Conservation (phyloP, 2,797 vertebrate genomes). For the Emydoidea blandingii region DNA sequence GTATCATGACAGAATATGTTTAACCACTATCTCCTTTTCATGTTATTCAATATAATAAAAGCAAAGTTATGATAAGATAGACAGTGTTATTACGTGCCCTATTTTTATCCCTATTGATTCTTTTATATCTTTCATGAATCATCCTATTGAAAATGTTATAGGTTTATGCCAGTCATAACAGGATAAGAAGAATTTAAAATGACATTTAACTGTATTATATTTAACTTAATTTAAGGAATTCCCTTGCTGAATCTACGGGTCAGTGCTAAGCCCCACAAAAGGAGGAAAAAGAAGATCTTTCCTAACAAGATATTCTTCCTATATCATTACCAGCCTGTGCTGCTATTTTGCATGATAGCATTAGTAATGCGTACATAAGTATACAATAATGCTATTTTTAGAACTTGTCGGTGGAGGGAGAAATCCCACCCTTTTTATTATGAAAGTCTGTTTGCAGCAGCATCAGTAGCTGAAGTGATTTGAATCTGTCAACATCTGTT, state of each 20-base stretch:
- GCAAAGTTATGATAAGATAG: conserved; percentile 20
- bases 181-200: conserved; percentile 29
- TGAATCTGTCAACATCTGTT: conserved; percentile 7
- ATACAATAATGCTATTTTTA: conserved; percentile 34
- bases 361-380: rapidly evolving
- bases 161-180: conserved; percentile 58
- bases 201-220: conserved; percentile 49
- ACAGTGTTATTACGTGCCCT: conserved; percentile 2
- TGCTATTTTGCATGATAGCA: not conserved
- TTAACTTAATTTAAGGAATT: conserved; percentile 57
- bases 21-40: conserved; percentile 15
- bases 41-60: conserved; percentile 34
- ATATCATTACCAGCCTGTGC: not conserved
- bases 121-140: conserved; percentile 35
- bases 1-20: not conserved
- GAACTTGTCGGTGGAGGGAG: not conserved
- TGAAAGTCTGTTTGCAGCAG: not conserved
- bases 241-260: not conserved
- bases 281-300: not conserved
- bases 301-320: not conserved
- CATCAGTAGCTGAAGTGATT: conserved; percentile 18
- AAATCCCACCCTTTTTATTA: not conserved
- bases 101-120: conserved; percentile 59
- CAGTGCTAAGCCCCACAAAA: not conserved
- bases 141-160: conserved; percentile 37